Evolutionary conservation across 1,140 invertebrate genomes (phyloP), one percentile per base, ranked within the genome.

Genomic region (Euschistus heros): DNA sequence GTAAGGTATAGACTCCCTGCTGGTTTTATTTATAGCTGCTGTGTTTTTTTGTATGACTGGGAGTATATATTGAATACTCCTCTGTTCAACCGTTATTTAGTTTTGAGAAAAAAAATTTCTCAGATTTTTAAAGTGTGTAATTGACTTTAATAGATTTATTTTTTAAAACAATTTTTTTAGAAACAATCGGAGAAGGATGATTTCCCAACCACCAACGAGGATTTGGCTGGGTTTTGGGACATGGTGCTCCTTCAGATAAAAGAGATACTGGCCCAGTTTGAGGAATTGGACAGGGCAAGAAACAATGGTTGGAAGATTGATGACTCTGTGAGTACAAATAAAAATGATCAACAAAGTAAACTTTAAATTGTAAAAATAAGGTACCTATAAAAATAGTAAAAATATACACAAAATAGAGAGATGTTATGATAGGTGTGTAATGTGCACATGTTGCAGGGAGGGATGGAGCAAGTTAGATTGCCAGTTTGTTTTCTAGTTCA

Each of bases 181-280:
- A 85, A 83, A 74, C 82, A 87, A 73, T 76, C 81, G 17, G 80
- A 80, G 55, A 85, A 85, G 60, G 91, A 93, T 73, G 84, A 85
- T 67, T 94, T 93, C 74, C 88, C 88, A 44, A 94, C 92, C 2
- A 94, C 91, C 5, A 79, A 82, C 70, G 86, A 90, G 70, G 94
- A 97, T 76, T 79, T 97, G 63, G 89, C 89, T 71, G 94, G 94
- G 18, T 97, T 97, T 77, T 97, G 94, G 94, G 94, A 97, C 75
- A 94, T 97, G 91, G 91, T 97, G 8, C 85, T 86, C 74, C 81
- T 97, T 54, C 94, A 97, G 77, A 85, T 94, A 8, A 83, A 86
- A 37, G 86, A 91, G 75, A 81, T 93, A 18, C 82, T 92, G 73
- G 80, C 83, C 8, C 78, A 90, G 65, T 94, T 92, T 74, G 77